Base-by-base conservation (phyloP, 2,113 vertebrate genomes). In the Diadophis punctatus region DNA sequence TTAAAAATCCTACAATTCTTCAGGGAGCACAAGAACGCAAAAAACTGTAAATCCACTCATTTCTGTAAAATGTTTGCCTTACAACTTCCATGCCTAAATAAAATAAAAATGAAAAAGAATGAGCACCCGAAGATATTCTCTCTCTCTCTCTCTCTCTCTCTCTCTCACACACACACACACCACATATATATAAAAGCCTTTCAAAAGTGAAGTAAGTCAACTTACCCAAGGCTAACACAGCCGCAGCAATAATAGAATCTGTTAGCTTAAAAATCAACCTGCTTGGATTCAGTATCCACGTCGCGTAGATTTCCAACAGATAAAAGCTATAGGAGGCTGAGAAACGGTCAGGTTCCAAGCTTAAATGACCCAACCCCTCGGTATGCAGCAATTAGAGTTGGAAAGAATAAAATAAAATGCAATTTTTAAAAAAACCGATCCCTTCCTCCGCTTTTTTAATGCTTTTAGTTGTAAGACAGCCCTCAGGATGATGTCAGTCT, bases 191-290 rank as follows among this genome's bases (percentile, higher is more conserved):
- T n/a, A n/a, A n/a, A n/a, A n/a, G n/a, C 91, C 92, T 58, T 92
- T 91, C 74, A 52, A 1, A 80, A 7, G 39, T n/a, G 34, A 89
- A 95, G 93, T 88, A 89, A 90, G 53, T 56, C 95, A 93, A 95
- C 96, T 96, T 88, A 95, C 95, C 95, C 91, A 39, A 88, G 90
- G 94, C 58, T 87, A 91, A 89, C 25, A 49, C 91, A 94, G 93
- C 80, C 56, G 3, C 86, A 80, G 92, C 92, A 43, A 56, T 8
- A 48, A 68, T 14, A 60, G 74, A 60, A 86, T 43, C 27, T 12
- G 87, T 3, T 10, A 43, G 55, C 51, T 94, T 89, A 23, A 87
- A 88, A 52, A 34, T 25, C 25, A 46, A 25, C 49, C 43, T 89
- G 88, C 30, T 22, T 30, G 87, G 20, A 27, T 43, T 55, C 39